These are phyloP conservation scores for Ichneumoninae sp. DNA, from an alignment of 2,888 invertebrate genomes.

Conservation along the genomic window DNA sequence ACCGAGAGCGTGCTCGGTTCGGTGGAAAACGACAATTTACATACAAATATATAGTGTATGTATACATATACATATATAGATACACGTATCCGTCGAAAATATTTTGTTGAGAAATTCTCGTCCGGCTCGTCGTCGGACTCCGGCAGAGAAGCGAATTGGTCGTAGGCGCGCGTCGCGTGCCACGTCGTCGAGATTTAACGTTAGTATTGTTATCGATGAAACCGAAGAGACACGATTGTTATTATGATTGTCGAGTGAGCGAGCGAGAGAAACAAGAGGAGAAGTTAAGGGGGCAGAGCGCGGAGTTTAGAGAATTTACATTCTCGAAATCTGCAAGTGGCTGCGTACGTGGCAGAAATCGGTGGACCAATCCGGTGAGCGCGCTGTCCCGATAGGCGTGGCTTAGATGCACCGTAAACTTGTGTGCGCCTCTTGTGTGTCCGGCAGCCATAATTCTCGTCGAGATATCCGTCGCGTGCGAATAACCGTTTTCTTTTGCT, in stretches of 20 bases:
- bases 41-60: background rate
- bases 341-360: slow-evolving; percentile 81
- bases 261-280: slow-evolving; percentile 17
- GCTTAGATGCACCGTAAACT: slow-evolving; percentile 72
- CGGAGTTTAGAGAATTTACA: slow-evolving; percentile 42
- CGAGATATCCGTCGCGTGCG: slow-evolving; percentile 72
- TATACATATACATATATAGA: background rate
- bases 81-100: background rate
- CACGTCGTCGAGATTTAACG: background rate
- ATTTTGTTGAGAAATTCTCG: background rate
- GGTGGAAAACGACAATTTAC: background rate
- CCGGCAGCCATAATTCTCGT: slow-evolving; percentile 80
- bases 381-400: slow-evolving; percentile 79
- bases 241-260: slow-evolving; percentile 9
- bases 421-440: slow-evolving; percentile 66
- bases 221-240: background rate
- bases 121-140: background rate
- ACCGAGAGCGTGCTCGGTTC: background rate
- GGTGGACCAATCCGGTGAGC: slow-evolving; percentile 76
- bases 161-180: background rate
- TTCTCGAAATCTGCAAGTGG: slow-evolving; percentile 69
- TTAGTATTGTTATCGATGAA: slow-evolving; percentile 16
- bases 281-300: background rate
- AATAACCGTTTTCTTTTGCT: slow-evolving; percentile 67
- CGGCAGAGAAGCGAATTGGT: background rate